phyloP scores from a whole-genome alignment of 2,113 vertebrate genomes.

The Chinchilla lanigera region DNA sequence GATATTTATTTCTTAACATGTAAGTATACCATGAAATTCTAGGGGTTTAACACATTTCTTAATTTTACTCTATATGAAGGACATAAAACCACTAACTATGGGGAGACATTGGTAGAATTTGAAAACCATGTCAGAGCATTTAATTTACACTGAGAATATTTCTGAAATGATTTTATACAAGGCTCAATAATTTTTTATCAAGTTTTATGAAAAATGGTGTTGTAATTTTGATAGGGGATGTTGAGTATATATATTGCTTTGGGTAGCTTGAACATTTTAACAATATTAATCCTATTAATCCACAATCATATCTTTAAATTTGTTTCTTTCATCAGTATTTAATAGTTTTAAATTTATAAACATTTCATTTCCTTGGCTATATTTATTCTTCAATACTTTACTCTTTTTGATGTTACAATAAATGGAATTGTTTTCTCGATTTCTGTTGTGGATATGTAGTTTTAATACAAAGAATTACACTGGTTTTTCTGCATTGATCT shows the following conservation, averaged over 20 bases:
- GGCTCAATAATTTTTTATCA: neutral
- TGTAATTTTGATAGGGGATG: neutral
- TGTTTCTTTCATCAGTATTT: neutral
- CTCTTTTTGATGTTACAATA: neutral
- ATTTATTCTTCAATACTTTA: neutral
- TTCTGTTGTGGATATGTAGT: neutral
- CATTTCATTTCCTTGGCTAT: neutral
- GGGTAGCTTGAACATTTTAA: neutral
- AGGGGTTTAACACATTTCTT: neutral
- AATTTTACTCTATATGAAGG: neutral
- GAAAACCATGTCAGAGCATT: neutral
- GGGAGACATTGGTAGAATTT: neutral
- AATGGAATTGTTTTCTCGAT: neutral
- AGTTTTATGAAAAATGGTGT: neutral
- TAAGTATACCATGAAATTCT: neutral
- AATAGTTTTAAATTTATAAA: neutral
- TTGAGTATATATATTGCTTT: neutral
- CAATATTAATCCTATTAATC: neutral
- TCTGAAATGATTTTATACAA: neutral
- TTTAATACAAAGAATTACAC: neutral
- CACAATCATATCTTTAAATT: neutral
- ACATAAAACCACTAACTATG: neutral
- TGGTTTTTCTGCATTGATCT: neutral
- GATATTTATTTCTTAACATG: neutral
- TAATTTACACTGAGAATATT: neutral